Evolutionary conservation across 2,113 vertebrate genomes (phyloP), one percentile per base, ranked within the genome.

Genomic region (Cepphus grylle): DNA sequence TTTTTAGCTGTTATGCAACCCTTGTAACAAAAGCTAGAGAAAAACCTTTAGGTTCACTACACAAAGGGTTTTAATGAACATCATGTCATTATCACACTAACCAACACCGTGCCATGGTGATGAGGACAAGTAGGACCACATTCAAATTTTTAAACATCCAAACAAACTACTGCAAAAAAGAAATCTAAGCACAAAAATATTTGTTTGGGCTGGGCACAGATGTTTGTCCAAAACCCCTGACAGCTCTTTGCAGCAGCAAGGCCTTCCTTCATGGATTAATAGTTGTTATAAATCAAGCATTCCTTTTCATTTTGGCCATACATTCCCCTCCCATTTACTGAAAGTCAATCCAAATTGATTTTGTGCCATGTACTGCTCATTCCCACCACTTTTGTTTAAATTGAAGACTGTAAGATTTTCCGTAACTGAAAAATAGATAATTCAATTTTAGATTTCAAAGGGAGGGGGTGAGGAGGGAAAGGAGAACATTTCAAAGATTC

Each of bases 401-500:
- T 23, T 45, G 61, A 81, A 66, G 93, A 66, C 53, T 63, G 30
- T 84, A 97, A 94, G 56, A 62, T 97, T 96, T 96, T 95, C 81
- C 32, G 50, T 55, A 94, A 84, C 67, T 93, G 65, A 96, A 93
- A 90, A 87, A 95, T 40, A 61, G 29, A 76, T 86, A 81, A 84
- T 79, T 7, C 49, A 95, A 93, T 91, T 90, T 98, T 86, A 74
- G 81, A 94, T 90, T 90, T 91, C 90, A 89, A 86, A 94, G 69
- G 12, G 27, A 91, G 49, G 62, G 66, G 42, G 81, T 87, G 77
- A 90, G 50, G 42, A 88, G 45, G 53, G 53, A 73, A 81, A 84
- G 85, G 53, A 93, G 53, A 69, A 59, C 3, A 47, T 96, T 95
- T 96, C 76, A 94, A 87, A 96, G 82, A 81, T 94, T 90, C 61